phyloP scores from a whole-genome alignment of 2,113 vertebrate genomes.

The Campylomormyrus numenius region DNA sequence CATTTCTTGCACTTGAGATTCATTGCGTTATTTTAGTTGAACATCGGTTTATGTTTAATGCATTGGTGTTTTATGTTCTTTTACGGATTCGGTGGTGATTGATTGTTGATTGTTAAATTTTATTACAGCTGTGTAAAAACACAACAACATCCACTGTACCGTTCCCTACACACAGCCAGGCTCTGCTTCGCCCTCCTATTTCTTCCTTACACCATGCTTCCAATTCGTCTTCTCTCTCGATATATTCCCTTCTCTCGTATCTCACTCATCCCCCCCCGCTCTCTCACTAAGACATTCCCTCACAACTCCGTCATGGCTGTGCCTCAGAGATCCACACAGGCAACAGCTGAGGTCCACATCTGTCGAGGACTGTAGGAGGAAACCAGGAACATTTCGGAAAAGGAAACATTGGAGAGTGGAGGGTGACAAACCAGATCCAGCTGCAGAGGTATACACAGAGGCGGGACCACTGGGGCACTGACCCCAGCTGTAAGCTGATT shows the following conservation, averaged over 20 bases:
- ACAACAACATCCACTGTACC: background rate
- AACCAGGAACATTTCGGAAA: background rate
- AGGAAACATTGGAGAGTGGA: background rate
- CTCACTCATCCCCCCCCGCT: background rate
- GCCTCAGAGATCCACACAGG: background rate
- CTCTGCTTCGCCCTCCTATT: background rate
- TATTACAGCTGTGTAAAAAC: background rate
- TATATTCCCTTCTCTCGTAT: slow-evolving; percentile 21
- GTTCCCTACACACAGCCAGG: background rate
- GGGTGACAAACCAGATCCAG: background rate
- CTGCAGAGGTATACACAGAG: background rate
- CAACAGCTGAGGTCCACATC: background rate
- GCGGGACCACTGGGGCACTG: background rate
- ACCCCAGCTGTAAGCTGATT: background rate
- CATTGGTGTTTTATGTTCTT: slow-evolving; percentile 4
- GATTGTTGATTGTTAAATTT: background rate
- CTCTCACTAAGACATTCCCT: background rate
- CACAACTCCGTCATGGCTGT: background rate
- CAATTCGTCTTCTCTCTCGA: background rate
- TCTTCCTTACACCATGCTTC: slow-evolving; percentile 19
- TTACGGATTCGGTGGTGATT: background rate
- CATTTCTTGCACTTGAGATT: background rate
- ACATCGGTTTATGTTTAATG: background rate
- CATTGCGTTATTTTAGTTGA: slow-evolving; percentile 22
- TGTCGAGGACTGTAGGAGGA: background rate